Base-by-base conservation (phyloP, 2,888 invertebrate species). In the Cloeon dipterum region DNA sequence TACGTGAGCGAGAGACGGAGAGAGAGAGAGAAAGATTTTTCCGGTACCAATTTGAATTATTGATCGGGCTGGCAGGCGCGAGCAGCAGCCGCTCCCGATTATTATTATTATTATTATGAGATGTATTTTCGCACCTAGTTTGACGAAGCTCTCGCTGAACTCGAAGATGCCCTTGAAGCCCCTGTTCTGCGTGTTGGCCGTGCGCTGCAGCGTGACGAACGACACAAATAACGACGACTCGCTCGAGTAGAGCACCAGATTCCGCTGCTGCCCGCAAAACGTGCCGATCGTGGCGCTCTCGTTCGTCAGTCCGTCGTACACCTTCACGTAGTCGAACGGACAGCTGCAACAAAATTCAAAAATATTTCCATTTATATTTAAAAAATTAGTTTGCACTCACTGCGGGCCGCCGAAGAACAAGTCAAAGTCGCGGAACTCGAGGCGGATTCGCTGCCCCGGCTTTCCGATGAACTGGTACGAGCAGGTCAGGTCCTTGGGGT, bases 141-240 rank as follows among this genome's bases (percentile, higher is more conserved):
- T 88, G 62, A 96, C 94, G 68, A 93, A 96, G 64, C 83, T 77
- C 62, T 89, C 85, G 51, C 93, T 93, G 66, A 98, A 96, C 68
- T 93, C 91, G 66, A 86, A 98, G 61, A 89, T 86, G 56, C 91
- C 93, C 64, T 86, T 86, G 67, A 93, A 98, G 56, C 96, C 98
- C 58, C 93, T 75, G 64, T 94, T 93, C 65, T 93, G 91, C 49
- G 86, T 79, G 62, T 82, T 88, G 57, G 79, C 91, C 58, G 79
- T 78, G 62, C 85, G 74, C 56, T 78, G 73, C 52, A 89, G 70
- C 49, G 93, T 86, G 58, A 72, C 78, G 66, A 94, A 93, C 51
- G 85, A 74, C 54, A 94, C 81, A 54, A 79, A 76, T 51, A 94
- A 70, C 46, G 77, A 74, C 56, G 85, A 79, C 61, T 82, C 76